Evolutionary conservation across 2,113 vertebrate genomes (phyloP).

Genomic region (Sclerurus mexicanus): DNA sequence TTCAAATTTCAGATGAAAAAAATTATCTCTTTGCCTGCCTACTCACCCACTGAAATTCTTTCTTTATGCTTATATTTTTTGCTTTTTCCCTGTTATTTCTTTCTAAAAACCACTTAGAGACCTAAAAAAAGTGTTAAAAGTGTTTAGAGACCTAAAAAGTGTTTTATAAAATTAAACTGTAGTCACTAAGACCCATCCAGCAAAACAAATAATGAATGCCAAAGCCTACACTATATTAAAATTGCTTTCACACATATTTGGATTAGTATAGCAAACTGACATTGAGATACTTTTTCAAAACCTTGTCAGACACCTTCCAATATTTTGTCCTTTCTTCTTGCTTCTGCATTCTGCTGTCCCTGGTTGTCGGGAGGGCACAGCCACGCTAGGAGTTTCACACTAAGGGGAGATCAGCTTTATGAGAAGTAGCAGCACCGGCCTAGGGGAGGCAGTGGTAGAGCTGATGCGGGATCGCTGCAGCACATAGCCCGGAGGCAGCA

Average conservation of each 20-base stretch:
- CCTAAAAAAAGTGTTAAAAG: too few species aligned
- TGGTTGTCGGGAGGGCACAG: rapidly evolving
- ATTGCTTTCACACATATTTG: not conserved
- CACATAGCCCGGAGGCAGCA: not conserved
- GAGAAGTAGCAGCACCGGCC: not conserved
- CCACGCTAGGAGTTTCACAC: rapidly evolving
- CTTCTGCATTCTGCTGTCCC: not conserved
- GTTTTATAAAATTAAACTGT: not conserved
- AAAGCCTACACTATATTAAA: not conserved
- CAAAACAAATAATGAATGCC: not conserved
- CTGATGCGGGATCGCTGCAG: not conserved
- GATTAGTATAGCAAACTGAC: not conserved
- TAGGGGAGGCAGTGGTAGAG: not conserved
- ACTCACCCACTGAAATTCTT: not conserved
- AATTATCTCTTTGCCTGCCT: not conserved
- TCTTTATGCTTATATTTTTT: not conserved
- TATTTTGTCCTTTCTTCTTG: not conserved
- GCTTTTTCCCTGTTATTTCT: not conserved
- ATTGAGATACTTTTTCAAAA: not conserved
- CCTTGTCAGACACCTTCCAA: not conserved
- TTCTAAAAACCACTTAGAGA: not conserved
- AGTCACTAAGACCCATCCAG: not conserved
- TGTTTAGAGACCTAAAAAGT: not conserved
- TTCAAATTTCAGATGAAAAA: conserved; percentile 22
- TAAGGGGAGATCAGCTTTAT: not conserved